phyloP scores from a whole-genome alignment of 1,140 invertebrate species.

The Nylanderia fulva region DNA sequence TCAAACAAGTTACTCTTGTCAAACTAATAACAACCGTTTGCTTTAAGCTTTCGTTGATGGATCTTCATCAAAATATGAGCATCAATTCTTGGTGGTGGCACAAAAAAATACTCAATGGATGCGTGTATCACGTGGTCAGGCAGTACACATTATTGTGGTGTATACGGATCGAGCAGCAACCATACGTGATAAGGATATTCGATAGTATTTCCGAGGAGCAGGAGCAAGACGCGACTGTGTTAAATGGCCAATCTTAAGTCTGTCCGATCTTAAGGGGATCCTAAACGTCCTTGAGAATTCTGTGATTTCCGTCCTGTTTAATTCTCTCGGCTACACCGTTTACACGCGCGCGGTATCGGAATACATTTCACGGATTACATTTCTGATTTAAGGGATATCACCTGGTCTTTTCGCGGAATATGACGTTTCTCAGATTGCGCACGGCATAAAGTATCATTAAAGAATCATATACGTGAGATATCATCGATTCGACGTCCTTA shows the following conservation, averaged over 20 bases:
- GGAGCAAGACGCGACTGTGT: neutral
- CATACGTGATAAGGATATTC: conserved; percentile 34
- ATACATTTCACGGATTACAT: neutral
- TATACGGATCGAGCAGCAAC: conserved; percentile 51
- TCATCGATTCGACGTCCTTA: conserved; percentile 17
- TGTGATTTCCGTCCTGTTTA: too few relatives aligned
- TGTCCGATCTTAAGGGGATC: neutral
- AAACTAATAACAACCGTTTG: neutral
- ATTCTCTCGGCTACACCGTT: neutral
- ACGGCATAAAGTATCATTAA: conserved; percentile 64
- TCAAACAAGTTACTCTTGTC: neutral
- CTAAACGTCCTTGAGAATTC: too few relatives aligned
- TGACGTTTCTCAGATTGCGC: conserved; percentile 18
- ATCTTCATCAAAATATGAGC: conserved; percentile 67
- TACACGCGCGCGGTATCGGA: neutral
- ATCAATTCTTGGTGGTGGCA: conserved; percentile 67
- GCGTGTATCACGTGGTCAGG: conserved; percentile 55
- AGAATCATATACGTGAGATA: conserved; percentile 58
- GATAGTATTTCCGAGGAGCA: neutral
- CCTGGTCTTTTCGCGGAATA: neutral
- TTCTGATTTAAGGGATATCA: conserved; percentile 32
- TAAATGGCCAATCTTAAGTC: conserved; percentile 23
- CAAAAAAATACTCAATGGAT: conserved; percentile 50
- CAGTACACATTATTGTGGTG: conserved; percentile 60
- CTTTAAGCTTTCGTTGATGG: conserved; percentile 57